Evolutionary conservation across 2,888 invertebrate genomes (phyloP).

Genomic region (Eristalis intricaria): DNA sequence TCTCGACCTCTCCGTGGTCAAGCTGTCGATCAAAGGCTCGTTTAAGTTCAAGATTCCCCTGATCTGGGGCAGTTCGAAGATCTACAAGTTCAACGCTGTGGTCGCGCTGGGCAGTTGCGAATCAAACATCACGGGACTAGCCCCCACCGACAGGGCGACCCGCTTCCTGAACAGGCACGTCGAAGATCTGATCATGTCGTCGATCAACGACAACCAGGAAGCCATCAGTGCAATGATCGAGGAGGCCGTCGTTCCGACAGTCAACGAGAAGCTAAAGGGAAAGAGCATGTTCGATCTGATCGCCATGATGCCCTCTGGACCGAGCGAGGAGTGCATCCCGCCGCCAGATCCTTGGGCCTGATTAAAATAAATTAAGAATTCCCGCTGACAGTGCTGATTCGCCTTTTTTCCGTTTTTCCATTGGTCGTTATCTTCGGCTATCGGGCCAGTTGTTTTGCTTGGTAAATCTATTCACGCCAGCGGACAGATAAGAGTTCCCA

Average conservation of each 20-base stretch:
- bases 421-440: not conserved
- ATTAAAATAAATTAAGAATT: slow-evolving; percentile 33
- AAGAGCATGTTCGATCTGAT: slow-evolving; percentile 70
- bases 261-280: slow-evolving; percentile 77
- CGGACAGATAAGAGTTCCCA: not conserved
- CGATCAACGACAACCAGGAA: slow-evolving; percentile 75
- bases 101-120: slow-evolving; percentile 74
- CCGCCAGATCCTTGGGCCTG: slow-evolving; percentile 78
- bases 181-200: slow-evolving; percentile 74
- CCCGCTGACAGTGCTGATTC: not conserved
- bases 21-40: slow-evolving; percentile 76
- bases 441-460: not conserved
- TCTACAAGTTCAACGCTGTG: slow-evolving; percentile 75
- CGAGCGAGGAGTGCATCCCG: slow-evolving; percentile 74
- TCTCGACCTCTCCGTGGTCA: slow-evolving; percentile 75
- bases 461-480: not conserved
- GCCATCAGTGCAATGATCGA: slow-evolving; percentile 76
- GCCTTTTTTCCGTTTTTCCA: slow-evolving; percentile 14
- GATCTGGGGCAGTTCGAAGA: slow-evolving; percentile 78
- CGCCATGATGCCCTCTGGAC: slow-evolving; percentile 41
- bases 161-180: slow-evolving; percentile 75
- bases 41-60: slow-evolving; percentile 77
- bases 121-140: slow-evolving; percentile 76
- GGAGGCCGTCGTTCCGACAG: slow-evolving; percentile 74
- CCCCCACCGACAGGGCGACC: slow-evolving; percentile 75